Conservation (phyloP, 2,113 vertebrate genomes). For the Dipodomys stephensi region DNA sequence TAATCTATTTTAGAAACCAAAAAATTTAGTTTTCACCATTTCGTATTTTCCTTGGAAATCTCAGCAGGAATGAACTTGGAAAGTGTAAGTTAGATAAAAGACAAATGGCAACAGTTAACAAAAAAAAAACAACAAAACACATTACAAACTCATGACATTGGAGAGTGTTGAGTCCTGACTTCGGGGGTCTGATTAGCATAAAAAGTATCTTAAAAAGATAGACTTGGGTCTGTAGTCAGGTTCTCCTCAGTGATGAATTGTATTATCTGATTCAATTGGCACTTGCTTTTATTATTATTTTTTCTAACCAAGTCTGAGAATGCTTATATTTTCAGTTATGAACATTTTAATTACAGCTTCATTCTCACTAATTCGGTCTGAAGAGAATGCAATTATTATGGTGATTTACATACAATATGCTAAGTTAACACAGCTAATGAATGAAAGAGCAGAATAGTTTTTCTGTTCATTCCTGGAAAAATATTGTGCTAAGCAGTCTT, state of each 20-base stretch:
- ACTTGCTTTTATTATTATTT: slow-evolving; percentile 18
- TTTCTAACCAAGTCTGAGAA: slow-evolving; percentile 26
- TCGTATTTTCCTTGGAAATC: neutral
- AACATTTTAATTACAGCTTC: slow-evolving; percentile 76
- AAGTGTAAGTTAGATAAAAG: neutral
- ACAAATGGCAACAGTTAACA: slow-evolving; percentile 21
- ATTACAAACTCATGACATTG: neutral
- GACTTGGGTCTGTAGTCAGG: neutral
- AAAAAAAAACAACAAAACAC: too few relatives aligned
- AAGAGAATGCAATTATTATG: slow-evolving; percentile 79
- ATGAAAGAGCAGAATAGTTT: slow-evolving; percentile 61
- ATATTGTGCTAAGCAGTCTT: slow-evolving; percentile 75
- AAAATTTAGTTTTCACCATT: slow-evolving; percentile 32
- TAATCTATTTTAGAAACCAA: slow-evolving; percentile 23
- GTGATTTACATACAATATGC: slow-evolving; percentile 76
- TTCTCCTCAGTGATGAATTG: neutral
- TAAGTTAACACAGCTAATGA: slow-evolving; percentile 76
- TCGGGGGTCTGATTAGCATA: slow-evolving; percentile 5
- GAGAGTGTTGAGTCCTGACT: neutral
- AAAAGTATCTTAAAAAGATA: slow-evolving; percentile 20
- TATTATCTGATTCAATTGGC: slow-evolving; percentile 55
- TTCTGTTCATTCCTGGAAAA: slow-evolving; percentile 74
- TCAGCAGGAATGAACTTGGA: neutral
- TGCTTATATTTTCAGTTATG: slow-evolving; percentile 65
- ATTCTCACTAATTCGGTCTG: slow-evolving; percentile 64